phyloP scores from a whole-genome alignment of 2,113 vertebrate species.

The Gavia stellata region DNA sequence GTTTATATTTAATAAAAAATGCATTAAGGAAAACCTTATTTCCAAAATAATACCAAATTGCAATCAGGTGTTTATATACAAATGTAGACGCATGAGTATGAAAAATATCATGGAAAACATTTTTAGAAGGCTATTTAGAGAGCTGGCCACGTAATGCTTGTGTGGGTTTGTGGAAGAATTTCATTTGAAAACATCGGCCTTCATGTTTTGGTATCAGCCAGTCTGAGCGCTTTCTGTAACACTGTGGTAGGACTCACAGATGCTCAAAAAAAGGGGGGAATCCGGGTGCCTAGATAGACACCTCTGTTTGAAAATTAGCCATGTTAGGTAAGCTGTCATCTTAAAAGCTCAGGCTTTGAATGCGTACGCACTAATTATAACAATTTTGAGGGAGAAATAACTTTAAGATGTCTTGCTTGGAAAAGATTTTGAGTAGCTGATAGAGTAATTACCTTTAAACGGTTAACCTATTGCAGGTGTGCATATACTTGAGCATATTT shows the following conservation, averaged over 20 bases:
- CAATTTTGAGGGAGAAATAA: background rate
- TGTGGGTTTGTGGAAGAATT: background rate
- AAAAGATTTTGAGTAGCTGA: background rate
- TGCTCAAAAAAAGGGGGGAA: too few relatives aligned
- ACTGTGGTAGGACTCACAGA: background rate
- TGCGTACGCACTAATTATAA: background rate
- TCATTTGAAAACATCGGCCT: background rate
- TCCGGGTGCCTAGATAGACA: background rate
- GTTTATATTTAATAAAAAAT: background rate
- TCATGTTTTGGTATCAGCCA: background rate
- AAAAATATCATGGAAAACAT: background rate
- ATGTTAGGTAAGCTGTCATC: background rate
- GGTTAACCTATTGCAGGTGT: background rate
- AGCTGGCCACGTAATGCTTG: fast-evolving
- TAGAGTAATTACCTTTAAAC: background rate
- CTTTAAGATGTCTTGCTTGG: background rate
- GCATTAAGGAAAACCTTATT: background rate
- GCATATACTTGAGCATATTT: background rate
- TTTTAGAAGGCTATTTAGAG: background rate
- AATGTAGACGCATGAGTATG: background rate
- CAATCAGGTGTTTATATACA: background rate
- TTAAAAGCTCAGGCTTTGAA: background rate
- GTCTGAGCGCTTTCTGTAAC: background rate
- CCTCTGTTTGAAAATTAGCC: background rate
- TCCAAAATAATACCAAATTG: background rate